A percentile compares a stretch with the other conserved stretches of the same genome.
phyloP scores from a whole-genome alignment of 2,888 invertebrate species.

The Drosophila mettleri region DNA sequence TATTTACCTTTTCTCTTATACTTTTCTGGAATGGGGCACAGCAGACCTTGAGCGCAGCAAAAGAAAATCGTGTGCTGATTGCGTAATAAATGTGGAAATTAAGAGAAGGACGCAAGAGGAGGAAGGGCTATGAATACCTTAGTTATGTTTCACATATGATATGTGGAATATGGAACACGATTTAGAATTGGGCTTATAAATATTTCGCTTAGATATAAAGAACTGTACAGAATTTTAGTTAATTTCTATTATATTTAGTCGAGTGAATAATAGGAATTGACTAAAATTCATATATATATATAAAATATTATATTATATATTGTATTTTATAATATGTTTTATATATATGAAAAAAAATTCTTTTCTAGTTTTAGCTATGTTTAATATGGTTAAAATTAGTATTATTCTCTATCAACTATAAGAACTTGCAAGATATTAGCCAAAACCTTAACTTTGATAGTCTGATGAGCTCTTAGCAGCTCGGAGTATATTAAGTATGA shows the following conservation, averaged over 20 bases:
- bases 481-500: no score
- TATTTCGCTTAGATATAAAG: background rate
- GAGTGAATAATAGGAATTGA: no score
- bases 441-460: no score
- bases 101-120: no score
- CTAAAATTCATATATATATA: no score
- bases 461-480: background rate
- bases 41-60: background rate
- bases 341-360: background rate
- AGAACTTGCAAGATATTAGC: background rate
- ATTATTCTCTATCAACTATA: background rate
- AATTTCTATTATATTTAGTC: background rate
- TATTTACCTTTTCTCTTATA: conserved; percentile 37
- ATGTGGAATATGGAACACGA: background rate
- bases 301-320: no score
- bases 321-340: no score
- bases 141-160: background rate
- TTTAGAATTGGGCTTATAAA: no score
- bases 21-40: conserved; percentile 20
- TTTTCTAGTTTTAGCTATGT: background rate
- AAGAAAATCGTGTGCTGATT: conserved; percentile 9
- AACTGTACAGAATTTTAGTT: background rate
- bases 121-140: background rate
- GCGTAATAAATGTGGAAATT: conserved; percentile 1
- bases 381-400: background rate